These are phyloP conservation scores for Sebastiscus tertius DNA, from an alignment of 2,797 vertebrate genomes.

Conservation along the genomic window DNA sequence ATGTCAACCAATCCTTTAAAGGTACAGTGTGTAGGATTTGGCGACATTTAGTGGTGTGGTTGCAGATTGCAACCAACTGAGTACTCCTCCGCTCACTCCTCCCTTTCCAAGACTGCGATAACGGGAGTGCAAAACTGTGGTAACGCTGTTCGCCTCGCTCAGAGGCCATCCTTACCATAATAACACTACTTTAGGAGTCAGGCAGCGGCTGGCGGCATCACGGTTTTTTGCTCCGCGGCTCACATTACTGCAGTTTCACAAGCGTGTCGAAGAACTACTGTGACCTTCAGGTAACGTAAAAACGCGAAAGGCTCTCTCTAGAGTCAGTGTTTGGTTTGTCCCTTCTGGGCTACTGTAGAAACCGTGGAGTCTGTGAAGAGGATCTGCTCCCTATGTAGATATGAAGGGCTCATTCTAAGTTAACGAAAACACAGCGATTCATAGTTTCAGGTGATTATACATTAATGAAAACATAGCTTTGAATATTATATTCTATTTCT, in stretches of 20 bases:
- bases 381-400: accelerated
- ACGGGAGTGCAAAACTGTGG: not conserved
- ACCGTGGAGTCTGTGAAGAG: accelerated
- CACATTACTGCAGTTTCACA: not conserved
- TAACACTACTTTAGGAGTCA: not conserved
- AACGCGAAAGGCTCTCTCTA: not conserved
- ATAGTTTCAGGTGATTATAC: not conserved
- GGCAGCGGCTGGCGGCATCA: accelerated
- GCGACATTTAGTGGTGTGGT: not conserved
- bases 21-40: not conserved
- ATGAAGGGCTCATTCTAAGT: not conserved
- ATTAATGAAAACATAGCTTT: not conserved
- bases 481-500: not conserved
- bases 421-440: not conserved
- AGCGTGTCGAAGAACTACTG: not conserved
- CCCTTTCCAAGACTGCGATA: not conserved
- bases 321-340: no score
- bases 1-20: not conserved
- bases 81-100: not conserved
- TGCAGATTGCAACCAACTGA: not conserved
- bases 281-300: not conserved
- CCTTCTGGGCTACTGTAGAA: no score
- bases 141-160: not conserved
- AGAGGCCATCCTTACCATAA: not conserved
- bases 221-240: not conserved